Base-by-base conservation (phyloP, 2,113 vertebrate species). In the Neotoma lepida region DNA sequence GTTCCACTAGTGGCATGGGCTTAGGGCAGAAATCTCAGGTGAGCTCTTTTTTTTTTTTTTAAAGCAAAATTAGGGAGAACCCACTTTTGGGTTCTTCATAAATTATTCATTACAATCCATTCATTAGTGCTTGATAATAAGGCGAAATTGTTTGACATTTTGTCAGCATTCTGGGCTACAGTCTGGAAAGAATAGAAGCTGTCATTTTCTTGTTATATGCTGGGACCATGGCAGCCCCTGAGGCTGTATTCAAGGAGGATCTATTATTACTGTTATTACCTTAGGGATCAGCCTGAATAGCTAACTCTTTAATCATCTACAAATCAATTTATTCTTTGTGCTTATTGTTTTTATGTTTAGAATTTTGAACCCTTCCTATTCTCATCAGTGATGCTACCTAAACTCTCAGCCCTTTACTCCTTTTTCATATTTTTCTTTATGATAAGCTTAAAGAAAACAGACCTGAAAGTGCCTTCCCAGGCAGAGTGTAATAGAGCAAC, bases 141-240 rank as follows among this genome's bases (percentile, higher is more conserved):
- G 96, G 96, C 92, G 89, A 97, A 96, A 96, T 97, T 88, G 97
- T 97, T 95, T 96, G 97, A 94, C 88, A 74, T 94, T 98, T 97
- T 97, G 96, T 98, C 95, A 85, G 84, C 41, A 14, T 85, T 9
- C 87, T 70, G 20, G 92, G 89, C 96, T 97, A 54, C 44, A 89
- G 70, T 97, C 95, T 95, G 90, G 92, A 91, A 96, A 58, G 92
- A 97, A 95, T 71, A 97, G 93, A 94, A 96, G 89, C 88, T 49
- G 88, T 98, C 97, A 95, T 97, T 98, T 97, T 87, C 96, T 84
- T 90, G 90, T 54, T 90, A 84, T 90, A 90, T 90, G 96, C 92
- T 78, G n/a, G 95, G 68, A 88, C 94, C 94, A 58, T 17, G 74
- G 18, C 88, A 24, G 30, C 4, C 70, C 74, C 30, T 5, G 9